Conservation (phyloP, 2,797 vertebrate species). For the Melopsittacus undulatus region DNA sequence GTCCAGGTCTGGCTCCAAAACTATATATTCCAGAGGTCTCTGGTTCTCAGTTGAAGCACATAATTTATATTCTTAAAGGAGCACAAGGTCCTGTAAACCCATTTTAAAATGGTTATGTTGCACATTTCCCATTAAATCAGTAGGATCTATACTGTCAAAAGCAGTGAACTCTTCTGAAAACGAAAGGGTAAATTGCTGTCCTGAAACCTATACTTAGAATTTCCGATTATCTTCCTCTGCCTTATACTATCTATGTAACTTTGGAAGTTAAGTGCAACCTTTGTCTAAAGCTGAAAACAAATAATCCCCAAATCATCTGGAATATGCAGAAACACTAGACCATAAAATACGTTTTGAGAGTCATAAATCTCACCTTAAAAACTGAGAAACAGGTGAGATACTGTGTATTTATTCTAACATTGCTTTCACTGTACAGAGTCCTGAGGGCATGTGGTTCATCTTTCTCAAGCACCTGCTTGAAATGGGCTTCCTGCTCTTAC, state of each 20-base stretch:
- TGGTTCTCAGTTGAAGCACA: not conserved
- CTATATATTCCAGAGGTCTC: not conserved
- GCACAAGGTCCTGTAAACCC: not conserved
- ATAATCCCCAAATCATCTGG: not conserved
- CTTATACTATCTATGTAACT: not conserved
- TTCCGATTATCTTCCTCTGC: fast-evolving
- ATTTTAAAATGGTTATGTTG: not conserved
- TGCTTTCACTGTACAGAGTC: not conserved
- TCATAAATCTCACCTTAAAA: not conserved
- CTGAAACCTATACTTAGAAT: not conserved
- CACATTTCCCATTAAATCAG: conserved; percentile 12
- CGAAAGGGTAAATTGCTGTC: not conserved
- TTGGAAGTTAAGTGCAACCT: not conserved
- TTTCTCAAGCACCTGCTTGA: not conserved
- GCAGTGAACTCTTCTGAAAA: not conserved
- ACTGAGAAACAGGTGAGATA: not conserved
- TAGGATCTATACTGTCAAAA: not conserved
- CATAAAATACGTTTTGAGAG: not conserved
- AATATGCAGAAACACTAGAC: not conserved
- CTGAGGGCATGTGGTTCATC: not conserved
- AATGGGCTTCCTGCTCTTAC: not conserved
- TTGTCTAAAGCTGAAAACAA: not conserved
- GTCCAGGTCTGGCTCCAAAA: not conserved
- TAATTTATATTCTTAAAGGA: conserved; percentile 2
- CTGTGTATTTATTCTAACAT: not conserved